Conservation (phyloP, 2,113 vertebrate species). For the Hydrolagus affinis region DNA sequence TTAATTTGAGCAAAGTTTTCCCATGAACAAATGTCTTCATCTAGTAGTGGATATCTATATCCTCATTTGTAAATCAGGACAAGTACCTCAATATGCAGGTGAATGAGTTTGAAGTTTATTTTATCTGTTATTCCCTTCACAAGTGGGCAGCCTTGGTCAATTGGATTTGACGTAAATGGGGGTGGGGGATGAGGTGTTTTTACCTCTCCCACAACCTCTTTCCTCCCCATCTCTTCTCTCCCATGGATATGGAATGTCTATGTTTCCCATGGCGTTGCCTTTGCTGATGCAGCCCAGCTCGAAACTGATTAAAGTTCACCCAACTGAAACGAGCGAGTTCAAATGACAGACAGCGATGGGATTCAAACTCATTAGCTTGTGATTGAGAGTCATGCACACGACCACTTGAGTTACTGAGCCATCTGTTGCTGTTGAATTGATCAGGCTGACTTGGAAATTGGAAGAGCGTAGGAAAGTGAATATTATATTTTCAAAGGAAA, state of each 20-base stretch:
- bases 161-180: too few species aligned
- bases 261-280: not conserved
- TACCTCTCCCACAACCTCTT: not conserved
- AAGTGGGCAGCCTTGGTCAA: too few species aligned
- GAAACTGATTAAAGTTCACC: not conserved
- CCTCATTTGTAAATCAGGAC: not conserved
- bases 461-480: not conserved
- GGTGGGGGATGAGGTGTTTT: too few species aligned
- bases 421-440: not conserved
- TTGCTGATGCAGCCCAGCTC: not conserved
- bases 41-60: not conserved
- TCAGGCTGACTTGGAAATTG: not conserved
- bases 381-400: conserved; percentile 1
- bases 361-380: not conserved
- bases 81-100: not conserved
- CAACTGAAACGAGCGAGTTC: not conserved
- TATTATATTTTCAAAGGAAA: not conserved
- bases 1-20: not conserved
- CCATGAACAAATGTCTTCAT: not conserved
- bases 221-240: not conserved
- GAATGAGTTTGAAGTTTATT: not conserved
- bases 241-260: not conserved
- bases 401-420: not conserved
- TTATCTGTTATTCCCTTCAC: too few species aligned
- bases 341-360: not conserved